Base-by-base conservation (phyloP, 2,888 invertebrate genomes). In the Mylabris sibirica region DNA sequence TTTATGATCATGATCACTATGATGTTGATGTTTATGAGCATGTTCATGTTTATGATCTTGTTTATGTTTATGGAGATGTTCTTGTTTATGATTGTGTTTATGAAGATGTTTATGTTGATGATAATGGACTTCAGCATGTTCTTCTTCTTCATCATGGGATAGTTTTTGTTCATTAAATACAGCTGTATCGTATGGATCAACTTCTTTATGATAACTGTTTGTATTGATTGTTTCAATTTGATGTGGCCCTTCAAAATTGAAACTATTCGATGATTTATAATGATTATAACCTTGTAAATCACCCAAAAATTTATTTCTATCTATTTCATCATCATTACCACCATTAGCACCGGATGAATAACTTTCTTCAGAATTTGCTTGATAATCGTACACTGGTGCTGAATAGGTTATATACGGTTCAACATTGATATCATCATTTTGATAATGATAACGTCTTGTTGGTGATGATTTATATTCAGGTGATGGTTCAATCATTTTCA, bases 31-130 rank as follows among this genome's bases (percentile, higher is more conserved):
- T 22, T 75, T 68, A 63, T 76, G 76, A 1, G 68, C 66, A 63
- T 78, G 78, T 22, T 77, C 60, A 67, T 80, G 79, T 26, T 75
- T 73, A 62, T 80, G 80, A 11, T 78, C 77, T 59, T 79, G 78
- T 57, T 78, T 76, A 69, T 81, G 81, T 17, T 79, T 74, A 68
- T 82, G 80, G 9, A 76, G 74, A 66, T 82, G 82, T 24, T 80
- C 76, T 64, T 82, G 82, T 64, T 82, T 79, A 64, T 82, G 82
- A 60, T 78, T 75, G 65, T 82, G 81, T 60, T 81, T 80, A 63
- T 82, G 82, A 20, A 81, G 70, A 71, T 82, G 81, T 65, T 76
- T 76, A 70, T 78, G 78, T 63, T 78, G 75, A 59, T 78, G 77
- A 64, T 78, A 77, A 62, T 78, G 77, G 22, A 77, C 77, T 67